A percentile compares a stretch with the other conserved stretches of the same genome.
Conservation (phyloP, 2,888 invertebrate species). For the Parasteatoda lunata region DNA sequence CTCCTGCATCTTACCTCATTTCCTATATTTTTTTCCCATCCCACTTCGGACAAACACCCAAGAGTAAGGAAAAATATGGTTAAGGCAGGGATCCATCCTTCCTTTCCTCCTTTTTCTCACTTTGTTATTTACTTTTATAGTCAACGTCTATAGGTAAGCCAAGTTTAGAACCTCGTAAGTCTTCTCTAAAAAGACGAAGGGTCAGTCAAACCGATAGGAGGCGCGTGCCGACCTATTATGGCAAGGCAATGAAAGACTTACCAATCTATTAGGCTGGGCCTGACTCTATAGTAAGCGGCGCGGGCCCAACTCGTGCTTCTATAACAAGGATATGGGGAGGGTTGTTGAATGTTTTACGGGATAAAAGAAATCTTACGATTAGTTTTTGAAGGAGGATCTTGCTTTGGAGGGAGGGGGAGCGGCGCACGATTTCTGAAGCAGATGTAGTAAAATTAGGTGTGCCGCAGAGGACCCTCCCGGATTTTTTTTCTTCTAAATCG, state of each 20-base stretch:
- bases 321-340: conserved; percentile 20
- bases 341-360: conserved; percentile 55
- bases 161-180: conserved; percentile 24
- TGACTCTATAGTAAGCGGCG: conserved; percentile 19
- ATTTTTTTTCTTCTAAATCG: conserved; percentile 11
- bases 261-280: conserved; percentile 46
- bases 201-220: conserved; percentile 21
- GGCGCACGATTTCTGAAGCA: conserved; percentile 29
- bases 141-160: not conserved
- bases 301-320: conserved; percentile 11
- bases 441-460: conserved; percentile 58
- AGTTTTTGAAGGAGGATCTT: conserved; percentile 14
- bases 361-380: conserved; percentile 50
- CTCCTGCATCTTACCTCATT: not conserved
- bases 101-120: not conserved
- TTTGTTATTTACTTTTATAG: conserved; percentile 40
- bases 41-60: conserved; percentile 33
- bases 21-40: not conserved
- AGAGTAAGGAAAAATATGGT: conserved; percentile 24
- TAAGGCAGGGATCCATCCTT: conserved; percentile 9
- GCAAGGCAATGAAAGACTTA: conserved; percentile 22
- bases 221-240: conserved; percentile 60
- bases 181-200: conserved; percentile 28
- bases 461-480: conserved; percentile 24
- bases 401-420: conserved; percentile 13